A percentile compares a stretch with the other conserved stretches of the same genome.
Conservation (phyloP, 2,888 invertebrate species). For the Halocaridina rubra region DNA sequence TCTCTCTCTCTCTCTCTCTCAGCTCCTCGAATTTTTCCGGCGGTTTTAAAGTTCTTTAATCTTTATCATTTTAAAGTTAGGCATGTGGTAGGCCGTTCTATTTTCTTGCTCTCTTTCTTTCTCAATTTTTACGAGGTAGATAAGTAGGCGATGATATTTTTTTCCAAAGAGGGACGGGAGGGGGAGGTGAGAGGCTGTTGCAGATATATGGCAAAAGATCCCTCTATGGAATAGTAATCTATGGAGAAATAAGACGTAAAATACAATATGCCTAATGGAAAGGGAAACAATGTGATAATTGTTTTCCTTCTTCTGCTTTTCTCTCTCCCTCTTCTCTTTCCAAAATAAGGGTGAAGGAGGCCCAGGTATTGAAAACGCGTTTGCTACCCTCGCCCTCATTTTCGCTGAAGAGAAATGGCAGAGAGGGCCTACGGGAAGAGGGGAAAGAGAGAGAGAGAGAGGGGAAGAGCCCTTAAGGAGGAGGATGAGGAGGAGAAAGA, state of each 20-base stretch:
- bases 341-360: not conserved
- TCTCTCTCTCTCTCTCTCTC: constrained; percentile 2
- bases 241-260: not conserved
- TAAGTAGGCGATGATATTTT: not conserved
- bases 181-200: no score
- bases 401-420: constrained; percentile 22
- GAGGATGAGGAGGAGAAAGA: not conserved
- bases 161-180: not conserved
- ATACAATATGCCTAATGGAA: not conserved
- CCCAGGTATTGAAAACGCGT: constrained; percentile 32
- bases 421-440: not conserved
- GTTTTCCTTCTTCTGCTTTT: not conserved
- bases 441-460: not conserved
- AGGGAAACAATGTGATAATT: no score
- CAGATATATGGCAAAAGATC: not conserved
- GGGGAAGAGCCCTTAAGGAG: not conserved
- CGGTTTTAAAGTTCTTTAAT: not conserved
- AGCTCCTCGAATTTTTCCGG: not conserved
- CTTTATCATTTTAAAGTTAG: not conserved
- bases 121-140: not conserved
- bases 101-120: no score
- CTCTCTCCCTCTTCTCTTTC: not conserved
- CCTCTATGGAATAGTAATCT: not conserved
- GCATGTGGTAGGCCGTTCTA: no score
- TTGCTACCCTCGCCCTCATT: constrained; percentile 23